These are phyloP conservation scores for Platichthys stellatus DNA, from an alignment of 2,113 vertebrate species.

Conservation along the genomic window DNA sequence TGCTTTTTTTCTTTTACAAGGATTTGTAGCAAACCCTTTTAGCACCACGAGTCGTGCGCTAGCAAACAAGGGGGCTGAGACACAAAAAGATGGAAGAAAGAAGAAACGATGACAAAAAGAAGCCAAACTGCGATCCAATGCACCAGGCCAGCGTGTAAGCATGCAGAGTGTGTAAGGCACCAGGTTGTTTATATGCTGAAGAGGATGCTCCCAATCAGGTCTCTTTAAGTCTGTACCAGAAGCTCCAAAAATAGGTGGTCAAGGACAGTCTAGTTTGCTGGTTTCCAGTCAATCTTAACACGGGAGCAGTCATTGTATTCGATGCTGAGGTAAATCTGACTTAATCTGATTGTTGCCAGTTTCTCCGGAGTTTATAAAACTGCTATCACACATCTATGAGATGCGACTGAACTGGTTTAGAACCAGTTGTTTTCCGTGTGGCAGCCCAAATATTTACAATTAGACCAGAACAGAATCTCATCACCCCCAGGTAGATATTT, in stretches of 20 bases:
- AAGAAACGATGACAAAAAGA: slow-evolving; percentile 45
- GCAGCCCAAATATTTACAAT: slow-evolving; percentile 78
- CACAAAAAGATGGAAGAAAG: slow-evolving; percentile 43
- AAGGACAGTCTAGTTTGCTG: slow-evolving; percentile 77
- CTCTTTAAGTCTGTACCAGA: slow-evolving; percentile 70
- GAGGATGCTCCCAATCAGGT: slow-evolving; percentile 82
- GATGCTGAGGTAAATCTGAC: slow-evolving; percentile 77
- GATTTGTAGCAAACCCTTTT: slow-evolving; percentile 58
- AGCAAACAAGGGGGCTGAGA: slow-evolving; percentile 73
- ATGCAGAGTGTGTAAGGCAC: slow-evolving; percentile 87
- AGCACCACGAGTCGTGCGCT: slow-evolving; percentile 76
- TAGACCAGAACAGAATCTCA: slow-evolving; percentile 67
- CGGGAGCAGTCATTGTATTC: slow-evolving; percentile 69
- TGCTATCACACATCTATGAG: slow-evolving; percentile 80
- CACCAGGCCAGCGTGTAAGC: slow-evolving; percentile 87
- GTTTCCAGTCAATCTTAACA: slow-evolving; percentile 79
- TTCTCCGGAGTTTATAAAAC: slow-evolving; percentile 78
- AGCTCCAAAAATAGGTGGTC: slow-evolving; percentile 74
- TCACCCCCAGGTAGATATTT: slow-evolving; percentile 51
- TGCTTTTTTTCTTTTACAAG: slow-evolving; percentile 38
- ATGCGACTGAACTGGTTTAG: slow-evolving; percentile 76
- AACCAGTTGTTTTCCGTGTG: slow-evolving; percentile 74
- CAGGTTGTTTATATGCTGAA: slow-evolving; percentile 86
- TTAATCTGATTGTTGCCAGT: slow-evolving; percentile 80
- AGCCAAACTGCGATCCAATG: slow-evolving; percentile 83